Base-by-base conservation (phyloP, 2,797 vertebrate genomes). In the Malurus leucopterus region DNA sequence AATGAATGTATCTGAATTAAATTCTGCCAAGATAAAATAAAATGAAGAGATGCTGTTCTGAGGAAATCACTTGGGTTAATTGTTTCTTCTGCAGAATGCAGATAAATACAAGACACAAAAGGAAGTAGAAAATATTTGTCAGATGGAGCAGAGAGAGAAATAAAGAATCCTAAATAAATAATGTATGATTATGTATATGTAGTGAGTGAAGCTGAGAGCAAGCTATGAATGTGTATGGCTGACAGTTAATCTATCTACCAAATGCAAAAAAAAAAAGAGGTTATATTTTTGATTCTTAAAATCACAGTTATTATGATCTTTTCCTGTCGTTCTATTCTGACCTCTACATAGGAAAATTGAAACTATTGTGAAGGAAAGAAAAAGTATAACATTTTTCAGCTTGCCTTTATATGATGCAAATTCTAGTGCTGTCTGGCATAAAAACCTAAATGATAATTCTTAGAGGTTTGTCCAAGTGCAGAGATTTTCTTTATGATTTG, bases 31-130 rank as follows among this genome's bases (percentile, higher is more conserved):
- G 91, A 92, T 90, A 83, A 94, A 86, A 78, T 72, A 77, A 87
- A 84, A 51, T 44, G 46, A 85, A 77, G 67, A 73, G 59, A 73
- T 59, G 46, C 38, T 88, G n/a, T 71, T 84, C 54, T 76, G 78
- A 58, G 86, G 90, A 94, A 93, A 90, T 89, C 59, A 38, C 43
- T 89, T 36, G 51, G 55, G 82, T 88, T 93, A 92, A 92, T 91
- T 90, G 82, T 91, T 94, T 92, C 86, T 87, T 77, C 90, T 95
- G 88, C 84, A 81, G 67, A 89, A 65, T 6, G 38, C 40, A 91
- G 88, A 80, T 93, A 91, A 90, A 74, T 88, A 88, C 3, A 4
- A 77, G 63, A 51, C 8, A 19, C 62, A 88, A 88, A 90, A 85
- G n/a, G 41, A 85, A 81, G 53, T 63, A 78, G 49, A 32, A 87